These are phyloP conservation scores for Petrolisthes cinctipes DNA, from an alignment of 2,888 invertebrate genomes.

Conservation along the genomic window DNA sequence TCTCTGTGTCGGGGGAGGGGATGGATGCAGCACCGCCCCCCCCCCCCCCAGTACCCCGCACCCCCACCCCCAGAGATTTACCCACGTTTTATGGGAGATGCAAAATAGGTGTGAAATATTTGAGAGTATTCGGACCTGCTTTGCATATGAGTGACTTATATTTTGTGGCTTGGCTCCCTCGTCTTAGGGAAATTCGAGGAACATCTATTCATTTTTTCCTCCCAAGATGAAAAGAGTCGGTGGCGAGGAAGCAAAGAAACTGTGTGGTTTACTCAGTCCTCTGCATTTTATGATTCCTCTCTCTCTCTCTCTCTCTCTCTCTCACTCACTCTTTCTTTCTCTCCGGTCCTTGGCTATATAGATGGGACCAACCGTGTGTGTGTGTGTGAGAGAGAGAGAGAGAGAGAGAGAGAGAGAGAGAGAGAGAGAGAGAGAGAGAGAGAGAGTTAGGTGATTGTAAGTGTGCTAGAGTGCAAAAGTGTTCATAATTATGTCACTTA, in stretches of 20 bases:
- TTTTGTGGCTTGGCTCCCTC: slow-evolving; percentile 31
- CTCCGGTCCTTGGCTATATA: not conserved
- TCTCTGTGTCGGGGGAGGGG: slow-evolving; percentile 17
- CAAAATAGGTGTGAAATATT: slow-evolving; percentile 56
- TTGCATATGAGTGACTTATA: slow-evolving; percentile 45
- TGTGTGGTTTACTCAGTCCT: slow-evolving; percentile 2
- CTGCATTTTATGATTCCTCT: not conserved
- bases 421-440: no score
- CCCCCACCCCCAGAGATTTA: slow-evolving; percentile 18
- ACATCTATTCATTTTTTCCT: slow-evolving; percentile 15
- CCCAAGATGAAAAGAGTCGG: not conserved
- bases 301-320: slow-evolving; percentile 16
- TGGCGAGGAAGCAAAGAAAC: not conserved
- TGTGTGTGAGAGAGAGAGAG: no score
- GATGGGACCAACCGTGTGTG: no score
- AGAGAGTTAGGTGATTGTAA: no score
- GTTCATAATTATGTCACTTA: no score
- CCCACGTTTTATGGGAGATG: slow-evolving; percentile 48
- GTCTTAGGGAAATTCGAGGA: slow-evolving; percentile 28
- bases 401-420: no score
- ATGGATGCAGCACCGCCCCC: not conserved
- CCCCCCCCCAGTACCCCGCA: no score
- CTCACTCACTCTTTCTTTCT: slow-evolving; percentile 18
- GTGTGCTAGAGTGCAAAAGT: no score
- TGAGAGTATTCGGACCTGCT: slow-evolving; percentile 52